phyloP scores from a whole-genome alignment of 2,888 invertebrate species.

The Drosophila stalkeri region DNA sequence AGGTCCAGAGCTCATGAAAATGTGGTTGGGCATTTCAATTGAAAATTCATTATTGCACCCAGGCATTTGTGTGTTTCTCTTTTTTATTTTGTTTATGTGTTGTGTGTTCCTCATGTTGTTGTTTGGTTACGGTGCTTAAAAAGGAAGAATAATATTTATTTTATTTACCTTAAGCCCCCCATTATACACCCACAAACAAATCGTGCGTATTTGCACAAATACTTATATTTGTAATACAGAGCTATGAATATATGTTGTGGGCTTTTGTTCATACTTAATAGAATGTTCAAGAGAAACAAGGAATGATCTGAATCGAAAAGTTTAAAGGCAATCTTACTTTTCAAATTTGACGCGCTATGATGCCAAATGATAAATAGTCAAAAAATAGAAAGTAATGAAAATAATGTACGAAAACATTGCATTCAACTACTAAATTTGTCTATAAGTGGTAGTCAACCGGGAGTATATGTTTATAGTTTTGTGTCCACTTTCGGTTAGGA shows the following conservation, averaged over 20 bases:
- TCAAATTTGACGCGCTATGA: constrained; percentile 1
- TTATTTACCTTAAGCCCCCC: constrained; percentile 54
- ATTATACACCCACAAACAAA: constrained; percentile 9
- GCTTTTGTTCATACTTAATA: constrained; percentile 5
- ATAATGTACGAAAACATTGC: too few relatives aligned
- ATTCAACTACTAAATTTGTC: too few relatives aligned
- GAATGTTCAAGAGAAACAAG: constrained; percentile 8
- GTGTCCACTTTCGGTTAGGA: too few relatives aligned
- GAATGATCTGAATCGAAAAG: constrained; percentile 4
- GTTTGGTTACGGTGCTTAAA: constrained; percentile 46
- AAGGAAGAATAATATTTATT: constrained; percentile 63
- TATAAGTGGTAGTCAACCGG: too few relatives aligned
- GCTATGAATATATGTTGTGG: constrained; percentile 11
- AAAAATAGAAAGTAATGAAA: constrained; percentile 29
- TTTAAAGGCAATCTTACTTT: constrained; percentile 10
- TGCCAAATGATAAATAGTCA: constrained; percentile 45
- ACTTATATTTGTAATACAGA: constrained; percentile 4
- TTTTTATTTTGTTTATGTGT: constrained; percentile 15
- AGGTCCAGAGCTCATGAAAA: constrained; percentile 11
- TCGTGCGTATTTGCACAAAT: constrained; percentile 12
- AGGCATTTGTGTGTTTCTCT: constrained; percentile 22
- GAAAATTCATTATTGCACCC: constrained; percentile 55
- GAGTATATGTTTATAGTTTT: not conserved
- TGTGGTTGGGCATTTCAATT: constrained; percentile 39
- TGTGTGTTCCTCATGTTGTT: constrained; percentile 30